A percentile compares a stretch with the other conserved stretches of the same genome.
Evolutionary conservation across 1,140 invertebrate genomes (phyloP).

Genomic region (Trinorchestia longiramus): DNA sequence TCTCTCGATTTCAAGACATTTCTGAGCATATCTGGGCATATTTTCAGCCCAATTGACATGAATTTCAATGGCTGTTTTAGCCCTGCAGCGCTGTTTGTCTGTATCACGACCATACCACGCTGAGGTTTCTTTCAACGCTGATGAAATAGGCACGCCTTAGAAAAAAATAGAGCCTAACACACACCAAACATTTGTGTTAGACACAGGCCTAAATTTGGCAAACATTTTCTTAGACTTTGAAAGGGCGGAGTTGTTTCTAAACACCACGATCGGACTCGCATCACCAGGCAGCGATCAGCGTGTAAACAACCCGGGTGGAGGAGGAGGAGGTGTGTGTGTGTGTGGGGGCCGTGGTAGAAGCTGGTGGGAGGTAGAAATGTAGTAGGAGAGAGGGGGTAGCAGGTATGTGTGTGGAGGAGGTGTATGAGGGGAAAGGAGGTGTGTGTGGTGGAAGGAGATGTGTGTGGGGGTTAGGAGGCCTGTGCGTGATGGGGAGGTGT

Average conservation of each 20-base stretch:
- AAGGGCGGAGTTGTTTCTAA: background rate
- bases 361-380: too few relatives aligned
- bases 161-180: constrained; percentile 3
- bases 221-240: background rate
- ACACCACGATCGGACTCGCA: background rate
- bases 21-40: too few relatives aligned
- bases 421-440: too few relatives aligned
- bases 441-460: too few relatives aligned
- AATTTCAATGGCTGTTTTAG: too few relatives aligned
- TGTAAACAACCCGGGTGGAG: background rate
- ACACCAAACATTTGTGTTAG: constrained; percentile 34
- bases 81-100: background rate
- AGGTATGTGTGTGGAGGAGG: too few relatives aligned
- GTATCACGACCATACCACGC: background rate
- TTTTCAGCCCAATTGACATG: too few relatives aligned
- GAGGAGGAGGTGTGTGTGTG: background rate
- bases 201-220: constrained; percentile 41
- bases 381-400: too few relatives aligned
- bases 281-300: background rate
- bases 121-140: background rate
- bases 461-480: too few relatives aligned
- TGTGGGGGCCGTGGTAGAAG: too few relatives aligned
- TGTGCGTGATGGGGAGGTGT: too few relatives aligned
- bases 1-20: too few relatives aligned
- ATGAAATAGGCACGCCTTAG: background rate